Evolutionary conservation across 2,797 vertebrate genomes (phyloP).

Genomic region (Megaceryle alcyon): DNA sequence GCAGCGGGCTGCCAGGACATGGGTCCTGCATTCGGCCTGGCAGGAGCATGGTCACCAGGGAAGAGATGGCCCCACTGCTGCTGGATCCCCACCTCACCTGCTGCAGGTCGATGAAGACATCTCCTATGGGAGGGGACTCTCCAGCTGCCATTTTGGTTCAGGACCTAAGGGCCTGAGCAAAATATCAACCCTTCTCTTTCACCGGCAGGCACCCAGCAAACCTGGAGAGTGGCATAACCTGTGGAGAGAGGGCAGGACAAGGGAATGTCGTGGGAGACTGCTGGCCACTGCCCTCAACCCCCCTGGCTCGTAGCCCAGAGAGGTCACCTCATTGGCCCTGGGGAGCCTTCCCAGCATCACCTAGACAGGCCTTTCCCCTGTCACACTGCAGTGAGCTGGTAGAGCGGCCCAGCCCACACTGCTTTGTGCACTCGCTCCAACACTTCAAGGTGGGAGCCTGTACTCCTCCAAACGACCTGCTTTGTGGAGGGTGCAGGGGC

Average conservation of each 20-base stretch:
- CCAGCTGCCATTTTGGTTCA: conserved; percentile 77
- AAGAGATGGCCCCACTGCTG: not conserved
- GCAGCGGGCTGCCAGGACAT: not conserved
- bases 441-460: not conserved
- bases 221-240: conserved; percentile 78
- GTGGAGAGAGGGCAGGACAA: conserved; percentile 73
- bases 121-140: conserved; percentile 66
- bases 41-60: accelerated
- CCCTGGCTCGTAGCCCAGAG: not conserved
- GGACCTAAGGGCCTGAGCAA: conserved; percentile 66
- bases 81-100: conserved; percentile 70
- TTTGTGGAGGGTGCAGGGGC: not conserved
- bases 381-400: not conserved
- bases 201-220: conserved; percentile 74
- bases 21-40: not conserved
- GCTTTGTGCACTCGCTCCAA: not conserved
- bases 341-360: not conserved
- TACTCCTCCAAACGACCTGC: not conserved
- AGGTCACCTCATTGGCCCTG: not conserved
- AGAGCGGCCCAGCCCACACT: accelerated
- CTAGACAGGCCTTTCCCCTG: not conserved
- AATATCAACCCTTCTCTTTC: conserved; percentile 78
- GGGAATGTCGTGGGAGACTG: conserved; percentile 38
- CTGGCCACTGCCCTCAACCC: conserved; percentile 3
- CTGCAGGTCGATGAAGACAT: conserved; percentile 69